Conservation (phyloP, 2,888 invertebrate genomes). For the Campaea margaritaria region DNA sequence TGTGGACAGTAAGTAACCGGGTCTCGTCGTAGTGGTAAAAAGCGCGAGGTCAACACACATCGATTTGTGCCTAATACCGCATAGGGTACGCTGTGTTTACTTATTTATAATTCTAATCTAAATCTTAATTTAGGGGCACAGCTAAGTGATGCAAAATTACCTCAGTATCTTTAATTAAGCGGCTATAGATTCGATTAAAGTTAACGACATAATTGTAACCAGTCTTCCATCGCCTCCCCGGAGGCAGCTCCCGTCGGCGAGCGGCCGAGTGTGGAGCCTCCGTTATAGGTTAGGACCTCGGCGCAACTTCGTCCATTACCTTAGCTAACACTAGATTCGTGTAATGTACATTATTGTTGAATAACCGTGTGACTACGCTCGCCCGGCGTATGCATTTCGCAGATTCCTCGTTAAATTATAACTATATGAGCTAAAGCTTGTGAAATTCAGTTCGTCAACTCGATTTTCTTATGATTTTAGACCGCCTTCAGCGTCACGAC, state of each 20-base stretch:
- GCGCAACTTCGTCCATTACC: slow-evolving; percentile 73
- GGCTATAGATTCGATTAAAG: slow-evolving; percentile 46
- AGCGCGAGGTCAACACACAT: slow-evolving; percentile 26
- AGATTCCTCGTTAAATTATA: slow-evolving; percentile 47
- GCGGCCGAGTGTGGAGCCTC: slow-evolving; percentile 25
- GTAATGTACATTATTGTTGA: slow-evolving; percentile 59
- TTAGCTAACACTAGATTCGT: slow-evolving; percentile 55
- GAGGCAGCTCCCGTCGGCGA: background rate
- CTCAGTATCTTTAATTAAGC: slow-evolving; percentile 56
- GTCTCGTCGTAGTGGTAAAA: background rate
- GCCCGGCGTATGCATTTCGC: slow-evolving; percentile 51
- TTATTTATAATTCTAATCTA: slow-evolving; percentile 10
- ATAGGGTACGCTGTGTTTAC: slow-evolving; percentile 8
- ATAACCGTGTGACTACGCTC: slow-evolving; percentile 48
- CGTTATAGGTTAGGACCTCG: slow-evolving; percentile 52
- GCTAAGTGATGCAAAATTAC: slow-evolving; percentile 55
- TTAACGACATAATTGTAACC: slow-evolving; percentile 49
- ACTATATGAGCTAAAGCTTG: slow-evolving; percentile 16
- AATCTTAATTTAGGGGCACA: slow-evolving; percentile 45
- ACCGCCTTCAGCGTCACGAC: background rate
- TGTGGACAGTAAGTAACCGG: background rate
- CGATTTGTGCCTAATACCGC: slow-evolving; percentile 35
- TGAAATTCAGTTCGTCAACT: slow-evolving; percentile 1
- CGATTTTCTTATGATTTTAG: background rate
- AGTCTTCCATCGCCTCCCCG: slow-evolving; percentile 69